Evolutionary conservation across 2,888 invertebrate species (phyloP), one percentile per base, ranked within the genome.

Genomic region (Ptycholaimellus sp.): DNA sequence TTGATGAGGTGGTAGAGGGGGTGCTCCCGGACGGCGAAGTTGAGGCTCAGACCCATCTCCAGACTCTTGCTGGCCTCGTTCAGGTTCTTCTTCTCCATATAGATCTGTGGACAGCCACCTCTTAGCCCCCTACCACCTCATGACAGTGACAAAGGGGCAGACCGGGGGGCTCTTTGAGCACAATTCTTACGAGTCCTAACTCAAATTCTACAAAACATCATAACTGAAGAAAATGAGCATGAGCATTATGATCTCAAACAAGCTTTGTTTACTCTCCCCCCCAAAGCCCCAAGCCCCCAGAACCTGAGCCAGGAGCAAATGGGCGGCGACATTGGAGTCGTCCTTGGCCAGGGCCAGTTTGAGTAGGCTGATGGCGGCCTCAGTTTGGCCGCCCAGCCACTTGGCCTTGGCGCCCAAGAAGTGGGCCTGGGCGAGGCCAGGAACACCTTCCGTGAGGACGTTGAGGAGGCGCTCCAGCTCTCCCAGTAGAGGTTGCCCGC

Each of bases 21-120:
- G 59, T 78, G 76, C 41, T 87, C 83, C 44, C 85, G 66, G 0
- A 90, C 74, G 61, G 78, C 74, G 56, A 93, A 87, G 59, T 87
- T 80, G 53, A 78, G 76, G 53, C 83, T 83, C 13, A 90, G 64
- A 39, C 80, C 82, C 45, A 77, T 70, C 62, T 90, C 87, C 32
- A 93, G 63, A 38, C 73, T 74, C 57, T 82, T 80, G 11, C 75
- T 70, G 0, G 87, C 87, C 53, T 49, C 53, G 17, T 37, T 41
- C 5, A 49, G n/a, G n/a, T n/a, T n/a, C n/a, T n/a, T n/a, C n/a
- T n/a, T n/a, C n/a, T n/a, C n/a, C n/a, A n/a, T n/a, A n/a, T n/a
- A n/a, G n/a, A n/a, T n/a, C n/a, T n/a, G n/a, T n/a, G n/a, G n/a
- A n/a, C n/a, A n/a, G n/a, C n/a, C n/a, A n/a, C n/a, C n/a, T n/a